A percentile compares a stretch with the other conserved stretches of the same genome.
phyloP scores from a whole-genome alignment of 2,113 vertebrate species.

The Ammodytes marinus region DNA sequence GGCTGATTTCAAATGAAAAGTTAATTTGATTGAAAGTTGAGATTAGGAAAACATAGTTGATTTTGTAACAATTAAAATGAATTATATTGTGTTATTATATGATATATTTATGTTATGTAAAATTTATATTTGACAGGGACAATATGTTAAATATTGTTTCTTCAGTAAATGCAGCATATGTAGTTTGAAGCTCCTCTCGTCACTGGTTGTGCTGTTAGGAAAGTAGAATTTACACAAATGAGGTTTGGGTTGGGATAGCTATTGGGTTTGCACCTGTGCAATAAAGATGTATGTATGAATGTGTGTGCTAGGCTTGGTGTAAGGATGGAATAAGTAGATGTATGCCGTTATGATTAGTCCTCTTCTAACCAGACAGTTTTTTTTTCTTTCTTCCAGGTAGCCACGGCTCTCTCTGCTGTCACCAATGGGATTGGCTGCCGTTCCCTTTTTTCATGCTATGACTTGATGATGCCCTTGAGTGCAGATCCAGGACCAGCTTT shows the following conservation, averaged over 20 bases:
- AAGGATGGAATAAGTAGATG: no score
- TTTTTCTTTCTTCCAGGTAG: slow-evolving; percentile 68
- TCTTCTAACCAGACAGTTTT: slow-evolving; percentile 21
- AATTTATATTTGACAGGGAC: neutral
- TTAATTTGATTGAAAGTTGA: neutral
- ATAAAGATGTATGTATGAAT: neutral
- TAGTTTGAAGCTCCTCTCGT: neutral
- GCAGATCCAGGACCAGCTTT: slow-evolving; percentile 53
- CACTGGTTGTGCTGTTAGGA: neutral
- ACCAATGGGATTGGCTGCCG: slow-evolving; percentile 23
- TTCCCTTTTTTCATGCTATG: slow-evolving; percentile 27
- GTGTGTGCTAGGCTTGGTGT: neutral
- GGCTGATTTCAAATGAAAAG: neutral
- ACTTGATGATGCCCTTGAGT: slow-evolving; percentile 24
- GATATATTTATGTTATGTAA: neutral
- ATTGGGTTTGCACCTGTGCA: neutral
- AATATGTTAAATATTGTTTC: neutral
- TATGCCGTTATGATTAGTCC: neutral
- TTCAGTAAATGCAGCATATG: neutral
- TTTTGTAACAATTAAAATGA: neutral
- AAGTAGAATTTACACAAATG: neutral
- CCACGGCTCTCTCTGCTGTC: slow-evolving; percentile 43
- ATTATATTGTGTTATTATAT: neutral
- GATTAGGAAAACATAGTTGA: neutral
- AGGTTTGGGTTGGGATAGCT: neutral